Conservation (phyloP, 2,888 invertebrate species). For the Drosophila ezoana region DNA sequence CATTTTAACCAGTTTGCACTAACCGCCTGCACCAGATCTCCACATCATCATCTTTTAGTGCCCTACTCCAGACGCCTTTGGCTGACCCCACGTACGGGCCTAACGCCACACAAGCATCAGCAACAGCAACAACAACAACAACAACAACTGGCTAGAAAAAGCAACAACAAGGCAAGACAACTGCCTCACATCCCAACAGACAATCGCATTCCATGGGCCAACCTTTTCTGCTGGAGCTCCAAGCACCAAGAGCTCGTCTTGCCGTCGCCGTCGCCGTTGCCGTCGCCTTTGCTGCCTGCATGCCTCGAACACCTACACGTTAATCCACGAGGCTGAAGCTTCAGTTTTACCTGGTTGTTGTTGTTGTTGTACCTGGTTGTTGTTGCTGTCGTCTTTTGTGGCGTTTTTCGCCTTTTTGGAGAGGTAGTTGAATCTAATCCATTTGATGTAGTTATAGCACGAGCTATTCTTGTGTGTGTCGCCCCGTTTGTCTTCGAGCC, state of each 20-base stretch:
- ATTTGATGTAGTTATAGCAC: slow-evolving; percentile 83
- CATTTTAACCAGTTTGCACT: slow-evolving; percentile 42
- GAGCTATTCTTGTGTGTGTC: slow-evolving; percentile 82
- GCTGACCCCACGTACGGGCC: slow-evolving; percentile 74
- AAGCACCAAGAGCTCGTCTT: slow-evolving; percentile 30
- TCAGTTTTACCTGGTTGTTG: slow-evolving; percentile 30
- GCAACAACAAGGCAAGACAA: slow-evolving; percentile 9
- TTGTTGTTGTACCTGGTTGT: slow-evolving; percentile 12
- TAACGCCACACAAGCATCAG: slow-evolving; percentile 45
- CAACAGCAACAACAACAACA: slow-evolving; percentile 9
- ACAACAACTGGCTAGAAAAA: background rate
- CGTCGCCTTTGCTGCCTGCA: slow-evolving; percentile 50
- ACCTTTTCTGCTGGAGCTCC: slow-evolving; percentile 44
- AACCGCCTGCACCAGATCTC: slow-evolving; percentile 35
- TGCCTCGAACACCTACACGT: slow-evolving; percentile 76
- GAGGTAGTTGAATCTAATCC: slow-evolving; percentile 82
- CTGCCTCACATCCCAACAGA: slow-evolving; percentile 51
- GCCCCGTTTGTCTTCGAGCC: slow-evolving; percentile 52
- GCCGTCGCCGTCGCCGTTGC: slow-evolving; percentile 37
- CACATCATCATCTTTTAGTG: slow-evolving; percentile 44
- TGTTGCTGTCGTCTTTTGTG: slow-evolving; percentile 63
- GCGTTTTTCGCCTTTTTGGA: slow-evolving; percentile 78
- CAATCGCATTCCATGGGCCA: slow-evolving; percentile 72
- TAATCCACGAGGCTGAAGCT: slow-evolving; percentile 49
- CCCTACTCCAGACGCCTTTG: slow-evolving; percentile 59